Base-by-base conservation (phyloP, 2,888 invertebrate species). In the Girardia tigrina region DNA sequence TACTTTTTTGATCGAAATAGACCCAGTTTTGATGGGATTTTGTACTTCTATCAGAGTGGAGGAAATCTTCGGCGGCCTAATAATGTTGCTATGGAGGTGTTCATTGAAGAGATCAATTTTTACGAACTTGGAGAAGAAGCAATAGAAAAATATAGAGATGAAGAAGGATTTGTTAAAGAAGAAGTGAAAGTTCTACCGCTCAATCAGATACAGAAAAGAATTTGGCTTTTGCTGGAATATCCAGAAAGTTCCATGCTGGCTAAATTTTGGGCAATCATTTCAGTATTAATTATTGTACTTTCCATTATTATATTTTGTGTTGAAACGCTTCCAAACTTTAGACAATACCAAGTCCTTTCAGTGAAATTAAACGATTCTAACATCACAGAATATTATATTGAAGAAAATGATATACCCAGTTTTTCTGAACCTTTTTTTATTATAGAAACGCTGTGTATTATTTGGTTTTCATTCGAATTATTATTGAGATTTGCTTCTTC, bases 261-360 rank as follows among this genome's bases (percentile, higher is more conserved):
- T 83, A 90, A 95, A 83, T 91, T 94, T 82, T 93, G 95, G 86
- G 97, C 97, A 86, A 95, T 97, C 87, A 93, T 95, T 87, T 95
- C 94, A 85, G 94, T 97, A 85, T 91, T 93, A 88, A 93, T 97
- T 86, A 97, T 97, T 86, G 89, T 97, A 83, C 89, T 95, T 83
- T 95, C 95, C 86, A 97, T 97, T 87, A 94, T 97, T 86, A 95
- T 95, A 87, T 97, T 97, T 89, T 97, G 97, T 88, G 89, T 97
- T 87, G 97, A 97, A 87, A 97, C 97, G 84, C 89, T 97, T 86
- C 95, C 97, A 81, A 92, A 94, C 87, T 97, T 95, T 88, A 94
- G 94, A 87, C 94, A 95, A 88, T 95, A 95, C 88, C 92, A 92
- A 78, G 81, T 85, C 75, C 81, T 81, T 78, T 70, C 77, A 14